Base-by-base conservation (phyloP, 2,797 vertebrate genomes). In the Sebastes trivittatus region DNA sequence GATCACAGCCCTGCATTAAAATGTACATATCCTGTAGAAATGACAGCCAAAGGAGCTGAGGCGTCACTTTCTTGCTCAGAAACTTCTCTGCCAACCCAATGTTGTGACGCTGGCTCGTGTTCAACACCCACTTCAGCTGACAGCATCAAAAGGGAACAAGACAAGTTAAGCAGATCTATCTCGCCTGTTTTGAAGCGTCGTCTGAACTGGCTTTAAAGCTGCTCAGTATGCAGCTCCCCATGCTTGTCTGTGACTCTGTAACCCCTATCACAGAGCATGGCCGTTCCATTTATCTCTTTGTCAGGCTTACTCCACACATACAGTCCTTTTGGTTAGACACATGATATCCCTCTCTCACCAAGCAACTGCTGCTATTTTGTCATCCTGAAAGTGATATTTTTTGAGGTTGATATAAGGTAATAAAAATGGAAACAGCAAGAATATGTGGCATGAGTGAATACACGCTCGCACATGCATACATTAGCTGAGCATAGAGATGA, bases 131-230 rank as follows among this genome's bases (percentile, higher is more conserved):
- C 92, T 91, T 88, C 70, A 89, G 77, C 86, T 89, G 90, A 94
- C 94, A 89, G 85, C 93, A 91, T 95, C 92, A 95, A 94, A 95
- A 88, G 83, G 70, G 69, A 92, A 89, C 86, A 90, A 75, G 83
- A 92, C 89, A 90, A 94, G 89, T 94, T 92, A 93, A 94, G 93
- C 91, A 94, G 92, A 91, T 92, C 90, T 86, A 80, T 92, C 91
- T 86, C 27, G 81, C 80, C 91, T 88, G 89, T 88, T 93, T 88
- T 92, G 83, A 90, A 89, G 86, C 71, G 11, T 58, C 69, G 74
- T 89, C 88, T 94, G 89, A 94, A 92, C 87, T 67, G 82, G 83
- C 89, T 92, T 94, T 93, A 93, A 92, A 94, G 87, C 90, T 82
- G 18, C 87, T 91, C 90, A 80, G 87, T 85, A 81, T 88, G 88